Evolutionary conservation across 2,797 vertebrate species (phyloP).

Genomic region (Lophius americanus): DNA sequence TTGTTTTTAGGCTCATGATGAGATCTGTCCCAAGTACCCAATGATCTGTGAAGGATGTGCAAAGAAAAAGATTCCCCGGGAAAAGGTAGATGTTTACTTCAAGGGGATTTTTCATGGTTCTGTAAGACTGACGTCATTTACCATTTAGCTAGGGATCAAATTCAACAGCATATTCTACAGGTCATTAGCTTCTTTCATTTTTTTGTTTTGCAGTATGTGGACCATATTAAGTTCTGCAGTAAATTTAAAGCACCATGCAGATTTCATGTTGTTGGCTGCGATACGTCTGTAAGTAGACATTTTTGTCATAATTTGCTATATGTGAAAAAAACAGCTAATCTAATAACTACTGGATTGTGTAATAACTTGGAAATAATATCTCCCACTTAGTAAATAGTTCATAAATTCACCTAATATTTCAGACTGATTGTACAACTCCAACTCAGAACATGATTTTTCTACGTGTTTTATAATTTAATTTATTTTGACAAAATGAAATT

Average conservation of each 20-base stretch:
- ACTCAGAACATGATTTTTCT: too few relatives aligned
- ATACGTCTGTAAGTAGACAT: conserved; percentile 88
- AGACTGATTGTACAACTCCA: not conserved
- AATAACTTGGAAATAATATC: conserved; percentile 19
- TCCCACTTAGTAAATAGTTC: not conserved
- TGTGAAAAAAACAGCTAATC: conserved; percentile 39
- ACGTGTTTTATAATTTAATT: too few relatives aligned
- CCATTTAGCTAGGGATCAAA: conserved; percentile 50
- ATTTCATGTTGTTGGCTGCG: conserved; percentile 91
- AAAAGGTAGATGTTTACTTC: conserved; percentile 83
- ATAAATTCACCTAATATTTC: not conserved
- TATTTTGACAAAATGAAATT: not conserved
- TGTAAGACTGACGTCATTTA: conserved; percentile 52
- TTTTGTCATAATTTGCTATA: conserved; percentile 58
- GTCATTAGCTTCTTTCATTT: conserved; percentile 65
- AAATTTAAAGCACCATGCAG: conserved; percentile 92
- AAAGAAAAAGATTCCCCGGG: conserved; percentile 92
- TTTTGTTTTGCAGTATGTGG: conserved; percentile 88
- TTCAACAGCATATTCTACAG: conserved; percentile 41
- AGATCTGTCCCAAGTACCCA: conserved; percentile 93
- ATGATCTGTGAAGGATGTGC: conserved; percentile 94
- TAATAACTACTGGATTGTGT: conserved; percentile 33
- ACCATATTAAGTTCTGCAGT: conserved; percentile 92
- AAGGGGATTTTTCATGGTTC: conserved; percentile 26
- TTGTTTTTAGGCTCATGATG: conserved; percentile 88